phyloP scores from a whole-genome alignment of 2,113 vertebrate genomes.

The Motacilla tschutschensis region DNA sequence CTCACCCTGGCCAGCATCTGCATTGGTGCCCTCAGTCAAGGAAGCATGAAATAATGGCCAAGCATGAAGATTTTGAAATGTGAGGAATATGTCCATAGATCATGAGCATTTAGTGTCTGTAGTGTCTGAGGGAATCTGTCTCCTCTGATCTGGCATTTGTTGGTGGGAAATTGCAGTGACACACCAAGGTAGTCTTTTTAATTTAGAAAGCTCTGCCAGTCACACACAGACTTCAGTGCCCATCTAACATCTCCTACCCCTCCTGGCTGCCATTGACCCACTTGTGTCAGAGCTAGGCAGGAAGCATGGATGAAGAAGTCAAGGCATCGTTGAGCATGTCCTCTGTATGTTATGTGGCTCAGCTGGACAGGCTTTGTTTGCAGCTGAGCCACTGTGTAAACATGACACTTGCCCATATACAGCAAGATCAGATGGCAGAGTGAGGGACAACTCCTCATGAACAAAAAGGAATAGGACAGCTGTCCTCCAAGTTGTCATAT shows the following conservation, averaged over 20 bases:
- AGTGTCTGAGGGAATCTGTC: neutral
- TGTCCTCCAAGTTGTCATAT: neutral
- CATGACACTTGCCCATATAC: neutral
- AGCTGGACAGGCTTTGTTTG: neutral
- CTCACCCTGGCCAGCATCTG: neutral
- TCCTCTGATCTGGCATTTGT: neutral
- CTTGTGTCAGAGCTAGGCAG: neutral
- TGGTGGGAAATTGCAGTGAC: neutral
- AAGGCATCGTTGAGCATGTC: neutral
- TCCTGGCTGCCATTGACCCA: neutral
- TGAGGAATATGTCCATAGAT: neutral
- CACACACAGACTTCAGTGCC: neutral
- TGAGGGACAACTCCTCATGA: neutral
- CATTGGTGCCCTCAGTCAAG: neutral
- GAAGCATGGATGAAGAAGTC: neutral
- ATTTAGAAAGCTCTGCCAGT: slow-evolving; percentile 18
- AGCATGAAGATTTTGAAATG: slow-evolving; percentile 2
- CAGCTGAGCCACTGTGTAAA: neutral
- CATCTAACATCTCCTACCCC: neutral
- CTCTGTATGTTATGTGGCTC: neutral
- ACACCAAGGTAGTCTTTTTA: neutral
- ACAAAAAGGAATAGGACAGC: neutral
- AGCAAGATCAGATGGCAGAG: neutral
- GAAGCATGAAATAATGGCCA: slow-evolving; percentile 1
- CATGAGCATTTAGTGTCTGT: neutral